phyloP scores from a whole-genome alignment of 2,113 vertebrate species.

The Athene cunicularia region DNA sequence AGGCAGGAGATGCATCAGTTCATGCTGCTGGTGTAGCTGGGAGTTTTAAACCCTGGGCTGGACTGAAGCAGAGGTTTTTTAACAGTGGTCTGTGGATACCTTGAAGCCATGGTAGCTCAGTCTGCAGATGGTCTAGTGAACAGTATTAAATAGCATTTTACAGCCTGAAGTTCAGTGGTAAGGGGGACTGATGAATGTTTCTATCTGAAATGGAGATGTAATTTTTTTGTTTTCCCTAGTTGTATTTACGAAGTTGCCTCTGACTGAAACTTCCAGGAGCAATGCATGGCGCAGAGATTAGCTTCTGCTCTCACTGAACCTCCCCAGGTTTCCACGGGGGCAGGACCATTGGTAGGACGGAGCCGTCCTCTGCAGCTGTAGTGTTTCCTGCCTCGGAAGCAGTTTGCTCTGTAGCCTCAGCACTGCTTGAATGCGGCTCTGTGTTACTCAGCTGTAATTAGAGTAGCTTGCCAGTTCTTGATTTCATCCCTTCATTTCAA shows the following conservation, averaged over 20 bases:
- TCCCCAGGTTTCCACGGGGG: background rate
- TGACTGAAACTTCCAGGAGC: background rate
- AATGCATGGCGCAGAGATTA: background rate
- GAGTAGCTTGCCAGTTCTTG: constrained; percentile 22
- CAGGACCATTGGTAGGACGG: rapidly evolving
- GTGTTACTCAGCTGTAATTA: constrained; percentile 13
- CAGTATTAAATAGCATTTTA: background rate
- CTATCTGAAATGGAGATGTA: background rate
- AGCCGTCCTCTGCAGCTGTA: background rate
- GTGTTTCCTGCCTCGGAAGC: background rate
- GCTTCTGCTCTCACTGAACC: background rate
- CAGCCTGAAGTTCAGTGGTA: background rate
- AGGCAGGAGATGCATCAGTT: background rate
- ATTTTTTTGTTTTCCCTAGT: background rate
- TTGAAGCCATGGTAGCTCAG: background rate
- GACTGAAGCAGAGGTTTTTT: background rate
- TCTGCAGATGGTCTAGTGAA: background rate
- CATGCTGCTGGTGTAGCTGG: background rate
- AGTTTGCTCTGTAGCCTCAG: background rate
- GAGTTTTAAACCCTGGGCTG: background rate
- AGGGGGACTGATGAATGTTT: background rate
- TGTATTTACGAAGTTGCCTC: background rate
- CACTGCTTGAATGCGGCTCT: constrained; percentile 2
- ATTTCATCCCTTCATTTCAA: background rate
- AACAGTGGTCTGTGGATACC: background rate